These are phyloP conservation scores for Caretta caretta DNA, from an alignment of 2,113 vertebrate species.

Conservation along the genomic window DNA sequence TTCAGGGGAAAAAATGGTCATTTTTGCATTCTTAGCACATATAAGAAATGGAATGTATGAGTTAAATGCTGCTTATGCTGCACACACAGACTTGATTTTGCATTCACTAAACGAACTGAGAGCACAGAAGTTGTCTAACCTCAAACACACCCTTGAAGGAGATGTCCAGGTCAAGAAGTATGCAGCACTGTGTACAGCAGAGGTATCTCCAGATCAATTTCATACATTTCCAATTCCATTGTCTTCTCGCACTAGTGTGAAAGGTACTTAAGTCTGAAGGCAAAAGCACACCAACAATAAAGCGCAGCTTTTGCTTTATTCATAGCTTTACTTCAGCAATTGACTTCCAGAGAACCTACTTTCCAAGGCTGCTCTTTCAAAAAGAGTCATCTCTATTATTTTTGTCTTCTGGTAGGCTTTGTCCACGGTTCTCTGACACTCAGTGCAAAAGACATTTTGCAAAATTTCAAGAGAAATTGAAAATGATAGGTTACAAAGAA, in stretches of 20 bases:
- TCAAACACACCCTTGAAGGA: neutral
- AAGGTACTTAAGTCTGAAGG: neutral
- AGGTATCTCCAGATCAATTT: neutral
- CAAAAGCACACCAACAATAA: neutral
- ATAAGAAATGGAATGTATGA: slow-evolving; percentile 9
- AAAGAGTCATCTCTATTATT: neutral
- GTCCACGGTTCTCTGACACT: neutral
- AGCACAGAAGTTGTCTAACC: neutral
- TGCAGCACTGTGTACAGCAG: neutral
- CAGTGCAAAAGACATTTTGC: accelerated
- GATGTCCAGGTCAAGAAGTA: neutral
- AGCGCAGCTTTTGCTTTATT: neutral
- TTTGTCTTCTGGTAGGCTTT: neutral
- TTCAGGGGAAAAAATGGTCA: slow-evolving; percentile 30
- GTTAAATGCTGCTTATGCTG: neutral
- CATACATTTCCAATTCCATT: neutral
- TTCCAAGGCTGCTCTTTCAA: neutral
- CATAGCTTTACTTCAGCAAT: neutral
- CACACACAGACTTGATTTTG: neutral
- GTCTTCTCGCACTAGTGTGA: neutral
- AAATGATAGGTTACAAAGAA: neutral
- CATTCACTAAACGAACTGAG: neutral
- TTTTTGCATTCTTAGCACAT: slow-evolving; percentile 13
- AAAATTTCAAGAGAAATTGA: neutral
- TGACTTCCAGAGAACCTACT: neutral